Percentiles rank a stretch among this genome's conserved stretches.
These are phyloP conservation scores for Florisuga fusca DNA, from an alignment of 2,797 vertebrate genomes.

Conservation along the genomic window DNA sequence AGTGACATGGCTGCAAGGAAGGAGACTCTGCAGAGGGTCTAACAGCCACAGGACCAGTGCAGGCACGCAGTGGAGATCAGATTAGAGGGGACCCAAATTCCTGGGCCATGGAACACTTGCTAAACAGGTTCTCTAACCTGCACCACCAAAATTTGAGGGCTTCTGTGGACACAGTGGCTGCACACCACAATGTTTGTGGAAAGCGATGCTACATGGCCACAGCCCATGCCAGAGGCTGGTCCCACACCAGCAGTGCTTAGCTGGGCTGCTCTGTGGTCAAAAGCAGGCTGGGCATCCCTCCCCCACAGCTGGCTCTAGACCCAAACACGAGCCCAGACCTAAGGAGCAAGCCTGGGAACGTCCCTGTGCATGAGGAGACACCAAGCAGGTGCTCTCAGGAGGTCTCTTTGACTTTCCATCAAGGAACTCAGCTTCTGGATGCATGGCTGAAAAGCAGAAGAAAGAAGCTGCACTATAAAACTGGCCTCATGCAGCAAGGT, in stretches of 20 bases:
- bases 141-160: background rate
- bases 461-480: background rate
- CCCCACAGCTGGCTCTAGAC: background rate
- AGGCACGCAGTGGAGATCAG: background rate
- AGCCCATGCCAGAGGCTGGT: background rate
- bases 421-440: background rate
- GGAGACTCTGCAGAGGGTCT: background rate
- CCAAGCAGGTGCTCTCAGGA: background rate
- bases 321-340: background rate
- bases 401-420: background rate
- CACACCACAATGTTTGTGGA: background rate
- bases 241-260: background rate
- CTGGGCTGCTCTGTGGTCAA: background rate
- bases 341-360: background rate
- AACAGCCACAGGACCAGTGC: background rate
- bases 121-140: background rate
- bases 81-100: background rate
- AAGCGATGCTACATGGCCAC: rapidly evolving
- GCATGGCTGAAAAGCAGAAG: background rate
- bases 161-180: background rate
- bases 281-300: background rate
- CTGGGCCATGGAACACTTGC: background rate
- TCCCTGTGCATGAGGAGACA: background rate
- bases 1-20: background rate
- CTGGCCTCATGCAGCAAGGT: background rate